Percentiles rank a stretch among this genome's conserved stretches.
Conservation (phyloP, 2,888 invertebrate genomes). For the Drosophila limbata region DNA sequence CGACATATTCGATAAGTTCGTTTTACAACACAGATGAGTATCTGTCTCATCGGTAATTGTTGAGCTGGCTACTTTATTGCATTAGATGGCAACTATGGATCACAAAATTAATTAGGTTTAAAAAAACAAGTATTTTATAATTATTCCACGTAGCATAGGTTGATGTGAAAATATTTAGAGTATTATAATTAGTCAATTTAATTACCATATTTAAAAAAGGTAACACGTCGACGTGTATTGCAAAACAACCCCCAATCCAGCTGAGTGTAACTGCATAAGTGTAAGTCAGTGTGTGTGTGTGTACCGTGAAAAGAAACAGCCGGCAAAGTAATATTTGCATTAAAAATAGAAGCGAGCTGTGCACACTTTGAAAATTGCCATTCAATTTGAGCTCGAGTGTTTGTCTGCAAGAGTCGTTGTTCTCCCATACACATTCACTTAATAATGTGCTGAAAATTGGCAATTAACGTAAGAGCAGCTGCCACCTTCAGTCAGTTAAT, state of each 20-base stretch:
- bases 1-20: neutral
- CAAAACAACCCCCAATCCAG: conserved; percentile 59
- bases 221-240: conserved; percentile 38
- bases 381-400: conserved; percentile 17
- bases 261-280: conserved; percentile 36
- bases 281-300: conserved; percentile 13
- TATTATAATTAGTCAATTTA: conserved; percentile 3
- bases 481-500: conserved; percentile 31
- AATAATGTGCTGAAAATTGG: conserved; percentile 38
- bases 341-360: conserved; percentile 31
- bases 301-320: conserved; percentile 56
- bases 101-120: conserved; percentile 31
- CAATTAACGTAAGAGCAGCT: conserved; percentile 46
- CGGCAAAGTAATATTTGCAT: conserved; percentile 52
- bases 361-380: conserved; percentile 19
- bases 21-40: conserved; percentile 18
- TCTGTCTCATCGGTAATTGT: neutral
- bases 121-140: conserved; percentile 7
- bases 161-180: conserved; percentile 10
- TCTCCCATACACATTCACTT: conserved; percentile 21
- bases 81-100: conserved; percentile 19
- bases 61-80: conserved; percentile 30
- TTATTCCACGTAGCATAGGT: conserved; percentile 1
- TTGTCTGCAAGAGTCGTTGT: conserved; percentile 8
- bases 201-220: conserved; percentile 1